Evolutionary conservation across 2,888 invertebrate genomes (phyloP).

Genomic region (Diplazon laetatorius): DNA sequence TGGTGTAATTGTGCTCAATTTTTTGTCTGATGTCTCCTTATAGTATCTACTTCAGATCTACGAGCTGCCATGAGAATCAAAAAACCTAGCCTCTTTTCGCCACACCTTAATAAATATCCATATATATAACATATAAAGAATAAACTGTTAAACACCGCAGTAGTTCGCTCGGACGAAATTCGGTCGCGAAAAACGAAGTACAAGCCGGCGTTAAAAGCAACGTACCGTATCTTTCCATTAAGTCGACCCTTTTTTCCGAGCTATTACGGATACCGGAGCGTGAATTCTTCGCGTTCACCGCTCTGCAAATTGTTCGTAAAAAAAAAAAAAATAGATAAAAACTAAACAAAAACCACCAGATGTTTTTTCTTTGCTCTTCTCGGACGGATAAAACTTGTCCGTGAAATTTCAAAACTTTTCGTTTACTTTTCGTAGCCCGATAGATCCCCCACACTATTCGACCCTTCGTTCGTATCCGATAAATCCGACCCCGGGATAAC

Average conservation of each 20-base stretch:
- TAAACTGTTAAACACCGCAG: too few relatives aligned
- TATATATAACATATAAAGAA: too few relatives aligned
- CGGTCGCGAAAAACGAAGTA: too few relatives aligned
- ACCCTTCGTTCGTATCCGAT: background rate
- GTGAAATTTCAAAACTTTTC: background rate
- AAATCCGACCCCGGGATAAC: background rate
- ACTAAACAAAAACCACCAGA: too few relatives aligned
- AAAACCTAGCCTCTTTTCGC: too few relatives aligned
- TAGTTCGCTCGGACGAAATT: background rate
- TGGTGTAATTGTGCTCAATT: too few relatives aligned
- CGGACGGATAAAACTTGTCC: background rate
- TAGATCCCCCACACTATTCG: background rate
- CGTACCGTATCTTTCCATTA: conserved; percentile 24
- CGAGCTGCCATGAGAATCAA: too few relatives aligned
- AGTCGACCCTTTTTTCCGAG: background rate
- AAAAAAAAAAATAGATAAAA: too few relatives aligned
- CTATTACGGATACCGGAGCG: background rate
- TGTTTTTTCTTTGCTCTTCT: background rate
- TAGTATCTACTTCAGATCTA: too few relatives aligned
- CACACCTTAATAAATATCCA: too few relatives aligned
- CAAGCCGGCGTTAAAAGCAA: background rate
- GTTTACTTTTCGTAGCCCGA: background rate
- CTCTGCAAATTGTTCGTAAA: background rate
- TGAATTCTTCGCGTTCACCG: background rate
- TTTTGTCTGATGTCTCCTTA: too few relatives aligned